Percentiles rank a stretch among this genome's conserved stretches.
phyloP scores from a whole-genome alignment of 2,113 vertebrate genomes.

The Rana temporaria region DNA sequence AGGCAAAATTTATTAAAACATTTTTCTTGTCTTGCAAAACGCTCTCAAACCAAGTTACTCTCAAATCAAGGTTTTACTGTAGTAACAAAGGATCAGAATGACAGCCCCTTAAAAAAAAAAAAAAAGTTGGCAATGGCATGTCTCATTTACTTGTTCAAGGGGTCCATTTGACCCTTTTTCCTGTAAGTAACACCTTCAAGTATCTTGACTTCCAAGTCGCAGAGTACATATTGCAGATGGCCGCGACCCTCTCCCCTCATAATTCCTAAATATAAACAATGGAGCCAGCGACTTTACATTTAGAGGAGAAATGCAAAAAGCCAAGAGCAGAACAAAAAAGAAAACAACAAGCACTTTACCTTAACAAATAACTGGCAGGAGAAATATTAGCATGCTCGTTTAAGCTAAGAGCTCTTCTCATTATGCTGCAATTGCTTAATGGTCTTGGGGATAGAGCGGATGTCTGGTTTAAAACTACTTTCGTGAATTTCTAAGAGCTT shows the following conservation, averaged over 20 bases:
- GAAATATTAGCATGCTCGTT: conserved; percentile 45
- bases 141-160: too few species aligned
- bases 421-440: conserved; percentile 45
- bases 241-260: background rate
- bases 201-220: too few species aligned
- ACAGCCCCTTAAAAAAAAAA: too few species aligned
- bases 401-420: conserved; percentile 42
- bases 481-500: conserved; percentile 32
- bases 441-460: conserved; percentile 24
- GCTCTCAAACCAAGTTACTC: too few species aligned
- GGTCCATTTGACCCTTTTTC: too few species aligned
- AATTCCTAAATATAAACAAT: background rate
- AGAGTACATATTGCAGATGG: background rate
- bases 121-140: too few species aligned
- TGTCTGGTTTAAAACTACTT: conserved; percentile 38
- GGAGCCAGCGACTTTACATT: background rate
- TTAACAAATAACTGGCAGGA: conserved; percentile 37
- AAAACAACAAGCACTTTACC: conserved; percentile 15
- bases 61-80: too few species aligned
- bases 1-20: too few species aligned
- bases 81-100: too few species aligned
- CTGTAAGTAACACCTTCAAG: too few species aligned
- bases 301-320: background rate
- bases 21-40: too few species aligned
- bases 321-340: background rate